Evolutionary conservation across 2,113 vertebrate genomes (phyloP).

Genomic region (Nansenia antarctica): DNA sequence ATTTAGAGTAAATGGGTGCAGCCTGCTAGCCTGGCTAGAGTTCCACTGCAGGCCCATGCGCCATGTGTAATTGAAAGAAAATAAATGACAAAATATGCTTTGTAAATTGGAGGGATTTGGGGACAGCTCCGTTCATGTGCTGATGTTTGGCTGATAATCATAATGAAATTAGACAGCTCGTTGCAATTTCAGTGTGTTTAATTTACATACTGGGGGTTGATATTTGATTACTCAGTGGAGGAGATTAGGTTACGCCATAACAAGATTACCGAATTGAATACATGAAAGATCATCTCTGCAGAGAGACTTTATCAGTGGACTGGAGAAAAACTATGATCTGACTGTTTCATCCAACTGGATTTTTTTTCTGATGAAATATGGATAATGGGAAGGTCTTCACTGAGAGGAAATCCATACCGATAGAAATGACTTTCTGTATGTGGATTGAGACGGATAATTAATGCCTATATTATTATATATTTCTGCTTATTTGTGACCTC

Average conservation of each 20-base stretch:
- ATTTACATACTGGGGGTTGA: not conserved
- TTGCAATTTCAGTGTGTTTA: constrained; percentile 10
- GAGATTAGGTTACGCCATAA: constrained; percentile 19
- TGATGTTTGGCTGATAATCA: constrained; percentile 13
- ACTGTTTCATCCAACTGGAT: not conserved
- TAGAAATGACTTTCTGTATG: too few species aligned
- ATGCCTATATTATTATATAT: not conserved
- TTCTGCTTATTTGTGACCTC: constrained; percentile 40
- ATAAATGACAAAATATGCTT: too few species aligned
- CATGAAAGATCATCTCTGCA: constrained; percentile 7
- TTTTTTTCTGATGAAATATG: not conserved
- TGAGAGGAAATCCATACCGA: not conserved
- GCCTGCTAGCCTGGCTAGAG: too few species aligned
- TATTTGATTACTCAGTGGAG: constrained; percentile 23
- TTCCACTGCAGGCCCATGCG: too few species aligned
- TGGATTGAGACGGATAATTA: too few species aligned
- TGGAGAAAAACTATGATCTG: not conserved
- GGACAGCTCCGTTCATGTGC: not conserved
- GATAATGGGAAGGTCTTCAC: not conserved
- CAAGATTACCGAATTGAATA: constrained; percentile 25
- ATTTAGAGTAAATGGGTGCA: too few species aligned
- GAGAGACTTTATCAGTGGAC: not conserved
- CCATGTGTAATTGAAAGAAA: too few species aligned
- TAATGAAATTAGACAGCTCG: constrained; percentile 23
- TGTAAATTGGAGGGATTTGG: not conserved